Evolutionary conservation across 1,140 invertebrate genomes (phyloP).

Genomic region (Phthorimaea operculella): DNA sequence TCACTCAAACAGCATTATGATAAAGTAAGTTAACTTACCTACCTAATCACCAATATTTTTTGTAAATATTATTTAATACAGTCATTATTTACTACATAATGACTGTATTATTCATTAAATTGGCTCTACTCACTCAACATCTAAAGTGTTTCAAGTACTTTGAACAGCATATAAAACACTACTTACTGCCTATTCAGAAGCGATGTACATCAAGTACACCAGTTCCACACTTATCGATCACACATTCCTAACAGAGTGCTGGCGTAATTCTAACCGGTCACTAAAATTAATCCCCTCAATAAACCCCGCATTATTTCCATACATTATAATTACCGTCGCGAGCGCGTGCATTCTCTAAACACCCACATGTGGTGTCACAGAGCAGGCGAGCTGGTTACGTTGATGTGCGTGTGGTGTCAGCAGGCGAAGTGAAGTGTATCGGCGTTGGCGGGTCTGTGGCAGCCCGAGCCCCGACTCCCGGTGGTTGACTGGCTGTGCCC

Average conservation of each 20-base stretch:
- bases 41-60: no score
- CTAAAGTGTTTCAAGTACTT: no score
- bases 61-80: no score
- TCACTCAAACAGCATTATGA: no score
- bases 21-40: no score
- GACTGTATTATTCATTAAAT: no score
- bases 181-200: no score
- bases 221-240: background rate
- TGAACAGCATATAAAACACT: no score
- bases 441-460: background rate
- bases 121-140: no score
- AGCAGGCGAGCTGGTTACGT: background rate
- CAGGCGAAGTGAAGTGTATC: background rate
- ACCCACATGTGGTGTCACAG: constrained; percentile 1
- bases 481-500: background rate
- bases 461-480: background rate
- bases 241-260: background rate
- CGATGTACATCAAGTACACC: no score
- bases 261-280: background rate
- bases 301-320: constrained; percentile 5
- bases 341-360: background rate
- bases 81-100: no score
- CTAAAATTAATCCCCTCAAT: constrained; percentile 10
- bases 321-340: constrained; percentile 9
- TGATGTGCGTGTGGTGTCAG: background rate